phyloP scores from a whole-genome alignment of 1,140 invertebrate species.

The Physella acuta region DNA sequence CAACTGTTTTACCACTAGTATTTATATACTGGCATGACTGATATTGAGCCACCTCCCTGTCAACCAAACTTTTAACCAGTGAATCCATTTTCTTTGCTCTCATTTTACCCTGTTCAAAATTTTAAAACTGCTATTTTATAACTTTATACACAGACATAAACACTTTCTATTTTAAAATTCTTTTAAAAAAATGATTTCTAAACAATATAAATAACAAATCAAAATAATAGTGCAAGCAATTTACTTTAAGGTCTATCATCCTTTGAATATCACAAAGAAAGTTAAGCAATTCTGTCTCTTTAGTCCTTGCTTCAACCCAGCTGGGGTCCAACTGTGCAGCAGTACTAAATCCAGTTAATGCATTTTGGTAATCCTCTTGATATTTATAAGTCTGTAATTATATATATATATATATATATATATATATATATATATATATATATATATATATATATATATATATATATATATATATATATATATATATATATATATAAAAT shows the following conservation, averaged over 20 bases:
- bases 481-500: no score
- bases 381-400: conserved; percentile 80
- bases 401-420: no score
- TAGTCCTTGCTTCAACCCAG: conserved; percentile 70
- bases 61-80: conserved; percentile 37
- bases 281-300: conserved; percentile 67
- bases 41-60: conserved; percentile 66
- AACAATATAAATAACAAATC: background rate
- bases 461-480: no score
- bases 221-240: no score
- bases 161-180: background rate
- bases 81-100: conserved; percentile 65
- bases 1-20: conserved; percentile 62
- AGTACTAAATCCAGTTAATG: conserved; percentile 71
- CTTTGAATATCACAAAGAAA: conserved; percentile 72
- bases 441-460: no score
- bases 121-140: no score
- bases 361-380: conserved; percentile 75
- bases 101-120: conserved; percentile 74
- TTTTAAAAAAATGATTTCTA: background rate
- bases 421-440: no score
- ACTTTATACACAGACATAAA: background rate
- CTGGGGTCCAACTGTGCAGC: conserved; percentile 73
- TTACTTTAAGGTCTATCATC: conserved; percentile 67
- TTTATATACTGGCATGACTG: conserved; percentile 65